Evolutionary conservation across 2,113 vertebrate genomes (phyloP), one percentile per base, ranked within the genome.

Genomic region (Ammodytes marinus): DNA sequence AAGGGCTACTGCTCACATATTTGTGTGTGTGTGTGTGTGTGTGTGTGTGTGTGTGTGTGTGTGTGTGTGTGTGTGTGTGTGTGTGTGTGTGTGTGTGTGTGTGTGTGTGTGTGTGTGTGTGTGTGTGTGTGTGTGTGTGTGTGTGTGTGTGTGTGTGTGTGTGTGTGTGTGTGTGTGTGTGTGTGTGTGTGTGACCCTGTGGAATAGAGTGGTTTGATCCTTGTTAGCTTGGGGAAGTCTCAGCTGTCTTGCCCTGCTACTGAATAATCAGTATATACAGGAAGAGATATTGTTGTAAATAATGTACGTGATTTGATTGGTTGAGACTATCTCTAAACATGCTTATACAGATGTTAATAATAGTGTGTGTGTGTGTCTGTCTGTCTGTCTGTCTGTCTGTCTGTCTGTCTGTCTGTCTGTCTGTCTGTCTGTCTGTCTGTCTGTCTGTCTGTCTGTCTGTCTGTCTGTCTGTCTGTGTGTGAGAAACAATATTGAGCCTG

Each of bases 1-100:
- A 19, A 64, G 5, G 66, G 27, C 74, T 35, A 27, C 69, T 27
- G n/a, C n/a, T n/a, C 52, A 15, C 76, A 46, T 58, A 50, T 46
- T 49, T 69, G 13, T 15, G 15, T 58, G 50, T 55, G 27, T 66
- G 46, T 63, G 42, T 52, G 50, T 63, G 43, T 71, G 46, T 64
- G 8, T 37, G 35, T 4, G 50, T 12, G 9, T 2, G 47, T 37
- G 43, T 55, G 55, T 54, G 58, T 49, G 42, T 17, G 35, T 55
- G 55, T n/a, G 46, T 63, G 27, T 52, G 43, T 63, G 35, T 67
- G 7, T 37, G 43, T 55, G 55, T 54, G 58, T 49, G 42, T 35
- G 35, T 55, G 57, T 35, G n/a, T 45, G 67, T 43, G 59, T 50
- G 52, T 53, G 5, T 53, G 45, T 80, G 42, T 37, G 43, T 55